These are phyloP conservation scores for Polypedilum vanderplanki DNA, from an alignment of 1,140 invertebrate genomes.

Conservation along the genomic window DNA sequence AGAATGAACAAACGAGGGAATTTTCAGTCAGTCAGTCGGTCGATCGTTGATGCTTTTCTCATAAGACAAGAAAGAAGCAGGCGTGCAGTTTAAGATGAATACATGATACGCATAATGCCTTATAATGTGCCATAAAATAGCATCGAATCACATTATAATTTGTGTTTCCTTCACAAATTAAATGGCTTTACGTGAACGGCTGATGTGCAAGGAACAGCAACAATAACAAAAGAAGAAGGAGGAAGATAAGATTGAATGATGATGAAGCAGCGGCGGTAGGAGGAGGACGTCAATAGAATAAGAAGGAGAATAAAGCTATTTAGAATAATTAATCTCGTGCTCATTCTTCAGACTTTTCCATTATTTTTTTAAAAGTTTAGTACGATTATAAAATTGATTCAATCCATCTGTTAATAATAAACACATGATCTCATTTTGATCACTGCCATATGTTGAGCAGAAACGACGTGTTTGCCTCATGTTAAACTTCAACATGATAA, in stretches of 20 bases:
- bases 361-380: neutral
- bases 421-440: neutral
- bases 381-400: neutral
- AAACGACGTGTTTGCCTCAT: too few relatives aligned
- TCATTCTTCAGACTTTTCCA: neutral
- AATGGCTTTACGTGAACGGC: neutral
- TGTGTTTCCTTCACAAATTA: slow-evolving; percentile 5
- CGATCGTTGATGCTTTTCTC: too few relatives aligned
- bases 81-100: neutral
- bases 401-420: slow-evolving; percentile 3
- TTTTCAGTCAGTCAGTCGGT: too few relatives aligned
- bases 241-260: neutral
- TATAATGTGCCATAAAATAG: slow-evolving; percentile 26
- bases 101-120: slow-evolving; percentile 20
- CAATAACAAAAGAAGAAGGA: neutral
- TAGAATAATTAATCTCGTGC: neutral
- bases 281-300: neutral
- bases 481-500: neutral
- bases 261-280: neutral
- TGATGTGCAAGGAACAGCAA: neutral
- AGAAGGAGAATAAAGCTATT: slow-evolving; percentile 17
- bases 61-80: too few relatives aligned
- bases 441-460: neutral
- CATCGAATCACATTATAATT: neutral
- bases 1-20: too few relatives aligned